A percentile compares a stretch with the other conserved stretches of the same genome.
Conservation (phyloP, 2,113 vertebrate genomes). For the Catharus minimus region DNA sequence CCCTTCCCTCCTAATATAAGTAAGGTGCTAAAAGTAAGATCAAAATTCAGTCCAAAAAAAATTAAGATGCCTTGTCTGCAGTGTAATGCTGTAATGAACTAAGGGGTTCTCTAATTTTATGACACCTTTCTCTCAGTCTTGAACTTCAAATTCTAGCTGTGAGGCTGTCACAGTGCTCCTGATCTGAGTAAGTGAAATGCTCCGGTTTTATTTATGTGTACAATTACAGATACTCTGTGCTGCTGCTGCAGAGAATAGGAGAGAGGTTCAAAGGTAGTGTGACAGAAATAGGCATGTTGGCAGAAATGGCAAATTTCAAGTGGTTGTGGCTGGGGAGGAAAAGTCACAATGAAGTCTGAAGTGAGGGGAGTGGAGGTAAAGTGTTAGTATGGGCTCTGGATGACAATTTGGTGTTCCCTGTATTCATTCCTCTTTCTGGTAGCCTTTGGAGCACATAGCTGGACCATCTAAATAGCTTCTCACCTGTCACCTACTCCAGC, state of each 20-base stretch:
- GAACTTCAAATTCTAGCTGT: neutral
- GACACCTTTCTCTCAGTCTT: neutral
- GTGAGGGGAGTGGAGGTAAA: accelerated
- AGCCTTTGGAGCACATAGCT: neutral
- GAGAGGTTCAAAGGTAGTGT: neutral
- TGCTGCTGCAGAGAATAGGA: neutral
- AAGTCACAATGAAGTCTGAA: neutral
- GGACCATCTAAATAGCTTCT: neutral
- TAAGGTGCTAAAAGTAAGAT: neutral
- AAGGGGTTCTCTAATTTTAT: neutral
- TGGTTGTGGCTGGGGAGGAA: neutral
- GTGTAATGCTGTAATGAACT: neutral
- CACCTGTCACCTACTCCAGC: neutral
- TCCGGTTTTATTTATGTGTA: accelerated
- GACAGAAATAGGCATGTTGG: neutral
- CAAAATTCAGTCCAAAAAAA: neutral
- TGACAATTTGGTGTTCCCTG: neutral
- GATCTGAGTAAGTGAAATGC: neutral
- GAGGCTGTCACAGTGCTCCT: neutral
- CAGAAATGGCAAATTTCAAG: neutral
- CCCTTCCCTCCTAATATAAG: neutral
- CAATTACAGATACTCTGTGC: neutral
- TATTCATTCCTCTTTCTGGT: neutral
- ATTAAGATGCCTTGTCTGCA: neutral
- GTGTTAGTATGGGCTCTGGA: accelerated